A percentile compares a stretch with the other conserved stretches of the same genome.
Evolutionary conservation across 1,140 invertebrate genomes (phyloP).

Genomic region (Zaprionus davidi): DNA sequence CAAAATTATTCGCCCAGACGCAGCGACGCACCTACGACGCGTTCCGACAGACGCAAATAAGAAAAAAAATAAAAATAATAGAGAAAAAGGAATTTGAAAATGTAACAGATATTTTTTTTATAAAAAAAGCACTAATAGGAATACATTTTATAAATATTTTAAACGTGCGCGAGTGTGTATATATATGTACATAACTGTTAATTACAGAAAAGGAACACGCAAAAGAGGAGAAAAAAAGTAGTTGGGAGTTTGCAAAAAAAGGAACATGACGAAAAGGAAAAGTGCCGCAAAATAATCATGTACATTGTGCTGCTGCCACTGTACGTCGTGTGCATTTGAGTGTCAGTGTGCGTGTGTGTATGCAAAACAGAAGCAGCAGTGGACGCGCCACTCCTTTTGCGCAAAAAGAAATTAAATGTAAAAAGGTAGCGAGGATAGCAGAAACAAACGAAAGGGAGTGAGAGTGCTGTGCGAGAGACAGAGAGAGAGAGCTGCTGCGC

Average conservation of each 20-base stretch:
- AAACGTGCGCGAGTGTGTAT: neutral
- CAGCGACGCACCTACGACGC: conserved; percentile 31
- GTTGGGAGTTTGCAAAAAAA: conserved; percentile 23
- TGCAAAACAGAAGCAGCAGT: conserved; percentile 51
- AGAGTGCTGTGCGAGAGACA: neutral
- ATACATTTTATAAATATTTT: conserved; percentile 16
- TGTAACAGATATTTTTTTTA: neutral
- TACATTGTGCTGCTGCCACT: conserved; percentile 27
- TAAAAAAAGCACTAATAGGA: neutral
- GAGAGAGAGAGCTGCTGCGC: conserved; percentile 58
- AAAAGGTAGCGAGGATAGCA: conserved; percentile 39
- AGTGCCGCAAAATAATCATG: conserved; percentile 41
- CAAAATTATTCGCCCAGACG: conserved; percentile 34
- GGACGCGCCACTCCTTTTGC: conserved; percentile 78
- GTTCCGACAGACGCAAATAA: conserved; percentile 30
- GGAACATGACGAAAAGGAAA: conserved; percentile 40
- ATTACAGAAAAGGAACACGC: conserved; percentile 30
- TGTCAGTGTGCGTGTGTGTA: conserved; percentile 25
- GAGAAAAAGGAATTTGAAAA: conserved; percentile 14
- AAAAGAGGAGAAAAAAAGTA: conserved; percentile 9
- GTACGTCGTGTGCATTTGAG: conserved; percentile 31
- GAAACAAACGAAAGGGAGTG: conserved; percentile 14
- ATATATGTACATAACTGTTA: conserved; percentile 15
- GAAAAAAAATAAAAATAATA: conserved; percentile 7
- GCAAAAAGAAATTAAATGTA: conserved; percentile 58